phyloP scores from a whole-genome alignment of 1,140 invertebrate species.

The Meloidogyne floridensis region DNA sequence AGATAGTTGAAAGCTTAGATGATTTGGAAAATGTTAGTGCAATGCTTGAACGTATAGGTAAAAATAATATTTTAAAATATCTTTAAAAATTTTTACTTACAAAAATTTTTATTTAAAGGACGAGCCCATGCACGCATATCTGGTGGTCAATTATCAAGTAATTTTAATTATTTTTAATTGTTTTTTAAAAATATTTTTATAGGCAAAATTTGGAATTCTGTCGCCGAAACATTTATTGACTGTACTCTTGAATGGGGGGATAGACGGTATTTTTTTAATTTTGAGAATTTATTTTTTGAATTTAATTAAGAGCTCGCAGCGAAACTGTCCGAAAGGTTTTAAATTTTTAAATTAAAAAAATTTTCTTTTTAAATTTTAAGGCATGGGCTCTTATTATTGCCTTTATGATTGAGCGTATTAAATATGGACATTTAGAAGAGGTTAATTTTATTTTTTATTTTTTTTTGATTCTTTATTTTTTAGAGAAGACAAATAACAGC shows the following conservation, averaged over 20 bases:
- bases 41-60: constrained; percentile 52
- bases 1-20: constrained; percentile 64
- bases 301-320: constrained; percentile 18
- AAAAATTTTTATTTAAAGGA: constrained; percentile 25
- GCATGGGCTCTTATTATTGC: constrained; percentile 63
- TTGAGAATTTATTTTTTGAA: background rate
- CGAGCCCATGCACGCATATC: constrained; percentile 58
- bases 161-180: constrained; percentile 31
- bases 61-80: background rate
- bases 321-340: constrained; percentile 51
- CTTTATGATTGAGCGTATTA: constrained; percentile 64
- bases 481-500: constrained; percentile 53
- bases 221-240: constrained; percentile 65
- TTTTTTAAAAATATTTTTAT: constrained; percentile 20
- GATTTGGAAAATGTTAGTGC: constrained; percentile 55
- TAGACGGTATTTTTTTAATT: constrained; percentile 37
- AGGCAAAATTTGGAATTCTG: constrained; percentile 65
- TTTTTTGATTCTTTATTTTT: too few species aligned
- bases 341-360: constrained; percentile 32
- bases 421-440: constrained; percentile 63
- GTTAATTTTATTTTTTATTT: constrained; percentile 21
- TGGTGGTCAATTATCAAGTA: constrained; percentile 58
- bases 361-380: background rate
- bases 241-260: constrained; percentile 66
- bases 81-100: too few species aligned